Percentiles rank a stretch among this genome's conserved stretches.
Evolutionary conservation across 2,888 invertebrate genomes (phyloP).

Genomic region (Lepidochrysops patricia): DNA sequence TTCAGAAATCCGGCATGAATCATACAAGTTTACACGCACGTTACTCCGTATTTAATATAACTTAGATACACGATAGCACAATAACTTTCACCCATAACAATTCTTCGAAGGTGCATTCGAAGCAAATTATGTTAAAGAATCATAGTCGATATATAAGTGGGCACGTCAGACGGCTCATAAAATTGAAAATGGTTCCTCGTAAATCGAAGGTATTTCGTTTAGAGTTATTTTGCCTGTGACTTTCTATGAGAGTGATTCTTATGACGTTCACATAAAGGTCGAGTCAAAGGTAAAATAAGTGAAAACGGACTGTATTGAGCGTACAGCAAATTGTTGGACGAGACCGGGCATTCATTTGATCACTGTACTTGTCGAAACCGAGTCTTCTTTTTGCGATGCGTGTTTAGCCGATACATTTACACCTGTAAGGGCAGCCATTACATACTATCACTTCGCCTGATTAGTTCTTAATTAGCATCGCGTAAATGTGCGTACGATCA

Average conservation of each 20-base stretch:
- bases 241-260: no score
- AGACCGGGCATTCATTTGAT: constrained; percentile 51
- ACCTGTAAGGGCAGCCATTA: constrained; percentile 4
- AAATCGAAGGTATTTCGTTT: constrained; percentile 57
- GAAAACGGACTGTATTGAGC: no score
- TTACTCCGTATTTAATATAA: not conserved
- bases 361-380: constrained; percentile 31
- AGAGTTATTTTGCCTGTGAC: no score
- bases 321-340: constrained; percentile 57
- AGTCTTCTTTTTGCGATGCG: constrained; percentile 21
- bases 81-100: constrained; percentile 25
- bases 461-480: constrained; percentile 4
- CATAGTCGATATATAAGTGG: constrained; percentile 42
- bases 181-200: constrained; percentile 60
- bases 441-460: not conserved
- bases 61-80: not conserved
- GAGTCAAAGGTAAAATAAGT: no score
- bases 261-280: no score
- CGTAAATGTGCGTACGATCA: not conserved
- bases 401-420: constrained; percentile 5
- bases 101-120: constrained; percentile 23
- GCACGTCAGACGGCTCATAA: constrained; percentile 52
- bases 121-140: constrained; percentile 28
- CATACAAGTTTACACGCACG: not conserved
- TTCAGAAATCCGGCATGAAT: no score